Base-by-base conservation (phyloP, 1,140 invertebrate species). In the Drosophila guanche region DNA sequence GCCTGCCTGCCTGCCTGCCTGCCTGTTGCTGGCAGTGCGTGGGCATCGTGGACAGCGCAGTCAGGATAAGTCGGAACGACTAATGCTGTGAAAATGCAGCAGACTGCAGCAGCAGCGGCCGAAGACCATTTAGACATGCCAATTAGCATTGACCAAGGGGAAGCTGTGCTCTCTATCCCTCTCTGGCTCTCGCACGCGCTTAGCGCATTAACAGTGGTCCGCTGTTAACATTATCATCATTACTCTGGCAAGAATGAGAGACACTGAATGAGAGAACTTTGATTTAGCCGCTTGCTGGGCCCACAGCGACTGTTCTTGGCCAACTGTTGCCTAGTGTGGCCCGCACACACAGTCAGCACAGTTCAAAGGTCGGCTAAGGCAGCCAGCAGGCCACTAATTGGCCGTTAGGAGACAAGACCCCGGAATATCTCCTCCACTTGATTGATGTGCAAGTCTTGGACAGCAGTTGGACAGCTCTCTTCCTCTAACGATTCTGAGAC, bases 291-390 rank as follows among this genome's bases (percentile, higher is more conserved):
- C 27, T 48, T 12, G 45, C 8, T 33, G 12, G 23, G 22, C 29
- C 60, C 56, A 57, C 66, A 65, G 66, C n/a, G n/a, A n/a, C 50
- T 69, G 37, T 55, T 46, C 12, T 22, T 23, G 7, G 22, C 40
- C 60, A 70, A 66, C 67, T 70, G 67, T 63, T 69, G 51, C 62
- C 8, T 33, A 37, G 33, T 37, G 33, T 53, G 37, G 47, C 22
- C 16, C 46, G 54, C 67, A 37, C 67, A 55, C 69, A 72, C 68
- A 61, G 43, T 25, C 41, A 23, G 50, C 27, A 3, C 29, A 74
- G 70, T 74, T 74, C 70, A 74, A 74, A 74, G 70, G 70, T 74
- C 41, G 41, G 29, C 3, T 3, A 51, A 55, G 57, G 47, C 50
- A 56, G 45, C 6, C 46, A 29, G 8, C 29, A 23, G 33, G 41